These are phyloP conservation scores for Lampris incognitus DNA, from an alignment of 2,113 vertebrate species.

Conservation along the genomic window DNA sequence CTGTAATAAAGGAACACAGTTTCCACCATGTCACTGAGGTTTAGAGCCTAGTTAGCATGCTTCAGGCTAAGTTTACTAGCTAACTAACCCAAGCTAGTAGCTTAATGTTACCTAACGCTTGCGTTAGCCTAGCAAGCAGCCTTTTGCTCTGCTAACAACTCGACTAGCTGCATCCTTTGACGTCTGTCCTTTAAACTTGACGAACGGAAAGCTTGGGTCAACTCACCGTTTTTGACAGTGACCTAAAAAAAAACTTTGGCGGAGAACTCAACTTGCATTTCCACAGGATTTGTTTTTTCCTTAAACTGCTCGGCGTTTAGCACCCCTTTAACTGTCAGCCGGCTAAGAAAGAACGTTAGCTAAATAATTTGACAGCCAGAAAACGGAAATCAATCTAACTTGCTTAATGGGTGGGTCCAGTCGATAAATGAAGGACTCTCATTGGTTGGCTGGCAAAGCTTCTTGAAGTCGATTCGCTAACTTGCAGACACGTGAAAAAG, in stretches of 20 bases:
- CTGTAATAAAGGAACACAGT: no score
- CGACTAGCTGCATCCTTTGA: constrained; percentile 4
- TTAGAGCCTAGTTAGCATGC: neutral
- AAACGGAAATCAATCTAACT: constrained; percentile 61
- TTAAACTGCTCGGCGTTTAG: constrained; percentile 17
- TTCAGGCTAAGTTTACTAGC: neutral
- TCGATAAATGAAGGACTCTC: rapidly evolving
- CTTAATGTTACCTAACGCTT: constrained; percentile 1
- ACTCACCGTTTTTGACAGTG: constrained; percentile 42
- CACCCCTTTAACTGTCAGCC: constrained; percentile 30
- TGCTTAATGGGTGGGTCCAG: constrained; percentile 52
- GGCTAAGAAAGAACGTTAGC: constrained; percentile 44
- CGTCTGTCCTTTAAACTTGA: neutral
- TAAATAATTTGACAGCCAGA: constrained; percentile 67
- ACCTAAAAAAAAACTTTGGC: neutral
- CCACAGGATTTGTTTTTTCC: neutral
- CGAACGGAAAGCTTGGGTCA: neutral
- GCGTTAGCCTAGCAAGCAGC: constrained; percentile 50
- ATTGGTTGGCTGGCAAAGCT: constrained; percentile 48
- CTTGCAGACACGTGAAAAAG: neutral
- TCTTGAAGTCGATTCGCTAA: constrained; percentile 39
- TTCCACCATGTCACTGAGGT: no score
- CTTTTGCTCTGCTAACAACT: constrained; percentile 37
- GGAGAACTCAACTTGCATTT: constrained; percentile 1
- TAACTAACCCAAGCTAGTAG: neutral